Percentiles rank a stretch among this genome's conserved stretches.
These are phyloP conservation scores for Lithobius niger DNA, from an alignment of 1,140 invertebrate species.

Conservation along the genomic window DNA sequence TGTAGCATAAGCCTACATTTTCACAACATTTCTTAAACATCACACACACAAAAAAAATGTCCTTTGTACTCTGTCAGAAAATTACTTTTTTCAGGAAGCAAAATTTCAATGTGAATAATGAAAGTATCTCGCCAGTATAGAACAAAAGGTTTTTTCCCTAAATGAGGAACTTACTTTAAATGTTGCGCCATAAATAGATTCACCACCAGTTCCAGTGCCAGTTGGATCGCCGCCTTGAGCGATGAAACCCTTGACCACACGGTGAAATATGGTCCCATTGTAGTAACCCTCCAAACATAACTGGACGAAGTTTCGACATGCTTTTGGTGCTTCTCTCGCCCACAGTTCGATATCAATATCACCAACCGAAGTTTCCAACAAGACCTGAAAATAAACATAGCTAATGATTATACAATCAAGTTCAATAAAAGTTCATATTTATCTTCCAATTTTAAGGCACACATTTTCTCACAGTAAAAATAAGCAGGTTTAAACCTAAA, in stretches of 20 bases:
- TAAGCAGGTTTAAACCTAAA: too few species aligned
- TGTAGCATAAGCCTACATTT: too few species aligned
- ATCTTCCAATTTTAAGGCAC: too few species aligned
- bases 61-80: too few species aligned
- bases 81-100: too few species aligned
- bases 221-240: conserved; percentile 94
- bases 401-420: too few species aligned
- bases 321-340: conserved; percentile 90
- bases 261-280: conserved; percentile 79
- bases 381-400: too few species aligned
- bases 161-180: conserved; percentile 88
- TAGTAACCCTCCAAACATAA: conserved; percentile 96
- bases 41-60: too few species aligned
- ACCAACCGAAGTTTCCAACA: conserved; percentile 81
- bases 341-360: conserved; percentile 97
- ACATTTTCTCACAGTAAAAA: too few species aligned
- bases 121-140: conserved; percentile 3
- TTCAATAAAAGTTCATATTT: too few species aligned
- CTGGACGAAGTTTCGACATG: conserved; percentile 94
- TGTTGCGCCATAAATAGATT: conserved; percentile 83
- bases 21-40: too few species aligned
- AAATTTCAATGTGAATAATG: background rate
- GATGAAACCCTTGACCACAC: conserved; percentile 82
- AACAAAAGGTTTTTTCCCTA: background rate
- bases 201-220: conserved; percentile 81